Conservation (phyloP, 1,140 invertebrate genomes). For the Drosophila sp. region DNA sequence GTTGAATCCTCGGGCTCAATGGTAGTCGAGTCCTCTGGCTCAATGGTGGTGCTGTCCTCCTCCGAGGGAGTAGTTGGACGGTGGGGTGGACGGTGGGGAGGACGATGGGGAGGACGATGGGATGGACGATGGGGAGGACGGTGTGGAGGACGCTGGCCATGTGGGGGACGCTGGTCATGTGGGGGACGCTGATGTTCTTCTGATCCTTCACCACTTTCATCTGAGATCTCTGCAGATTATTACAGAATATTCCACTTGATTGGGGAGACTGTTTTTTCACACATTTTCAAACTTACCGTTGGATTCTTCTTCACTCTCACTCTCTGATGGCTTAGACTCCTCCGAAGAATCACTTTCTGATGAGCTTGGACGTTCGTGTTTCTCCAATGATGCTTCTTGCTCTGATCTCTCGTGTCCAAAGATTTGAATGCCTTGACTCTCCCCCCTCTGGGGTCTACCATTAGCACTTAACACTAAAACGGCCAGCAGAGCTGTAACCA, state of each 20-base stretch:
- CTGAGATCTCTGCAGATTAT: background rate
- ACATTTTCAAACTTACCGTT: background rate
- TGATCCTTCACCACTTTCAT: background rate
- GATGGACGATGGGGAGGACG: background rate
- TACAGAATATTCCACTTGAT: background rate
- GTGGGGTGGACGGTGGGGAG: background rate
- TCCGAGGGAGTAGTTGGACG: background rate
- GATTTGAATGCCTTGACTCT: background rate
- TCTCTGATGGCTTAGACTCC: background rate
- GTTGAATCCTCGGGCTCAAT: background rate
- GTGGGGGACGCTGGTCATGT: background rate
- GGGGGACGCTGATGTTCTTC: background rate
- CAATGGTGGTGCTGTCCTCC: background rate
- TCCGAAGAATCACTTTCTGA: background rate
- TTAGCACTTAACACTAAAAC: background rate
- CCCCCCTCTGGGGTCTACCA: background rate
- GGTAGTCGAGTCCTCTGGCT: background rate
- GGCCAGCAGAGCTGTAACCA: background rate
- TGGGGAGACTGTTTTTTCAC: fast-evolving
- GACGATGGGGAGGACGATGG: background rate
- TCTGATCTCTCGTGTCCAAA: background rate
- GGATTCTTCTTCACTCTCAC: background rate
- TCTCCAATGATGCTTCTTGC: background rate
- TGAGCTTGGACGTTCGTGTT: background rate
- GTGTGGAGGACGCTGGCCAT: background rate